These are phyloP conservation scores for Crenichthys baileyi DNA, from an alignment of 2,797 vertebrate genomes.

Conservation along the genomic window DNA sequence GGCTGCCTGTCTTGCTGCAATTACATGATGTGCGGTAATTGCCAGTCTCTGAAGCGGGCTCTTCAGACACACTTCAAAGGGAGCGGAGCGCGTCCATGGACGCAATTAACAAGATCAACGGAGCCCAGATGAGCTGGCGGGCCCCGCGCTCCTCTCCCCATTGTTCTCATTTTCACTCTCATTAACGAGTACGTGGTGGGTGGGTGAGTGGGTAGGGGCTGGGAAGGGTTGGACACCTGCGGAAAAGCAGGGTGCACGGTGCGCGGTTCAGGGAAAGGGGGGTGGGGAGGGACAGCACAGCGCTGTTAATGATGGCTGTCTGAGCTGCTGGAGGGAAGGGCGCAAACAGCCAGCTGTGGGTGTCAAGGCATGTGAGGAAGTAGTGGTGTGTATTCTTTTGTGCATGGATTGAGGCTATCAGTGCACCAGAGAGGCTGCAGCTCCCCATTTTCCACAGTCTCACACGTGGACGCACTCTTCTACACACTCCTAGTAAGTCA, in stretches of 20 bases:
- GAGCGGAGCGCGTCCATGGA: slow-evolving; percentile 80
- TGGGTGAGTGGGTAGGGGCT: slow-evolving; percentile 38
- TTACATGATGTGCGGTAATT: slow-evolving; percentile 86
- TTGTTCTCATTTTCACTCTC: slow-evolving; percentile 83
- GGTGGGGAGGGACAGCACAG: slow-evolving; percentile 50
- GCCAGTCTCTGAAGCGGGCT: slow-evolving; percentile 84
- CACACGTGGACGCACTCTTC: slow-evolving; percentile 25
- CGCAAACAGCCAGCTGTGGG: slow-evolving; percentile 68
- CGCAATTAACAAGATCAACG: slow-evolving; percentile 85
- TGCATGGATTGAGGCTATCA: slow-evolving; percentile 68
- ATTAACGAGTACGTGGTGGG: slow-evolving; percentile 66
- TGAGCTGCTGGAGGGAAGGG: slow-evolving; percentile 63
- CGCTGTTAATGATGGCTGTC: slow-evolving; percentile 70
- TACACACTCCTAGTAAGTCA: slow-evolving; percentile 44
- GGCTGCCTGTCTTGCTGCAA: slow-evolving; percentile 83
- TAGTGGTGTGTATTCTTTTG: slow-evolving; percentile 45
- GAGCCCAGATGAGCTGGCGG: slow-evolving; percentile 79
- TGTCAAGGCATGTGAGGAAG: slow-evolving; percentile 67
- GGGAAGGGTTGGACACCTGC: slow-evolving; percentile 72
- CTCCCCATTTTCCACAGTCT: slow-evolving; percentile 17
- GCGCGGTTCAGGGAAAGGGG: slow-evolving; percentile 30
- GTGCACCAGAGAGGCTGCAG: slow-evolving; percentile 56
- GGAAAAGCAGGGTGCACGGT: slow-evolving; percentile 49
- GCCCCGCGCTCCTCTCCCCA: slow-evolving; percentile 74
- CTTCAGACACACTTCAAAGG: slow-evolving; percentile 86